Conservation (phyloP, 2,888 invertebrate genomes). For the Nemoura dubitans region DNA sequence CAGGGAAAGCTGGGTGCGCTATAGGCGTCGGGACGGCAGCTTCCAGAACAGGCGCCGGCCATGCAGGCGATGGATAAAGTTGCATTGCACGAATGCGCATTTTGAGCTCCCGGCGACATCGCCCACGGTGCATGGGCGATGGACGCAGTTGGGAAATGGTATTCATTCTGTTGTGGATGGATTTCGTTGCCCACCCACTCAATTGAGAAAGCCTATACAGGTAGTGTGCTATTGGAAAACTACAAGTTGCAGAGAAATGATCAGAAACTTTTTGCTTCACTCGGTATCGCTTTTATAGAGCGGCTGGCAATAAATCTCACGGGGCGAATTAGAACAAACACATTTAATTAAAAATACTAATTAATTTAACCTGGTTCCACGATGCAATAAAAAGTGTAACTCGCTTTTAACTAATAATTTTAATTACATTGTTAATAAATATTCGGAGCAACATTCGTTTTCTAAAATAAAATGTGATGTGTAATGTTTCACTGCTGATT, state of each 20-base stretch:
- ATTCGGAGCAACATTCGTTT: neutral
- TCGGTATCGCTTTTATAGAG: neutral
- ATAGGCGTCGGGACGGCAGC: too few relatives aligned
- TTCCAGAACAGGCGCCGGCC: too few relatives aligned
- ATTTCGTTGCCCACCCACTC: too few relatives aligned
- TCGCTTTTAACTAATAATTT: neutral
- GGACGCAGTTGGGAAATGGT: too few relatives aligned
- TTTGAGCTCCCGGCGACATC: too few relatives aligned
- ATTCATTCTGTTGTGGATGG: too few relatives aligned
- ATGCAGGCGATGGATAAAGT: too few relatives aligned
- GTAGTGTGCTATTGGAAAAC: neutral
- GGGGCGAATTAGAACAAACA: neutral
- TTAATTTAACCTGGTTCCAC: constrained; percentile 1
- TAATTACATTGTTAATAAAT: neutral
- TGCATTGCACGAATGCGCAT: too few relatives aligned
- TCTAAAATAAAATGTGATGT: neutral
- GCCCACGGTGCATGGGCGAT: too few relatives aligned
- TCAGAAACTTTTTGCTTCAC: neutral
- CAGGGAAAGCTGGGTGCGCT: too few relatives aligned
- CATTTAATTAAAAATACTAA: neutral
- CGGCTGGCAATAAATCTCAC: neutral
- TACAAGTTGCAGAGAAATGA: neutral
- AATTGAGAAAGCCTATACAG: too few relatives aligned
- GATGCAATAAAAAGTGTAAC: neutral
- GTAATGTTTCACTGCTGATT: neutral